phyloP scores from a whole-genome alignment of 1,140 invertebrate genomes.

The Reticulitermes speratus region DNA sequence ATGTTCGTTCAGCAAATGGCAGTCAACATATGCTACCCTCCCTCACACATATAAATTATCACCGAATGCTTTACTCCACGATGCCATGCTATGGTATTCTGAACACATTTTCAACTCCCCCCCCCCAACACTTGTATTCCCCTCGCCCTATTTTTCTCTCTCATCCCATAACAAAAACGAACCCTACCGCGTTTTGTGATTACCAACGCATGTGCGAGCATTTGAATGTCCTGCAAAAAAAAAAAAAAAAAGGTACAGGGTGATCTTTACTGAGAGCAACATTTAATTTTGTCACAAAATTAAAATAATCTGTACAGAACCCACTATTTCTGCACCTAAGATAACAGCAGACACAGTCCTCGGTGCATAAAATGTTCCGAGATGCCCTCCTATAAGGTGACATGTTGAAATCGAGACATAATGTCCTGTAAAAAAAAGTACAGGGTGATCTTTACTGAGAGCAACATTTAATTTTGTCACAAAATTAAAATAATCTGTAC shows the following conservation, averaged over 20 bases:
- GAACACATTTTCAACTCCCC: background rate
- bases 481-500: too few species aligned
- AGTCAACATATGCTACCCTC: background rate
- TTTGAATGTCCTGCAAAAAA: background rate
- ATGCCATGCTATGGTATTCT: background rate
- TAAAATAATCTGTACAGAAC: too few species aligned
- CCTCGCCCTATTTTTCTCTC: background rate
- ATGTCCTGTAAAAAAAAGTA: background rate
- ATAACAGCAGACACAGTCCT: too few species aligned
- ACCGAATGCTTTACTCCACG: background rate
- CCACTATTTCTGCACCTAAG: too few species aligned
- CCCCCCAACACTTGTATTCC: background rate
- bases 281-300: too few species aligned
- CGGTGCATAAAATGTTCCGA: too few species aligned
- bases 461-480: too few species aligned
- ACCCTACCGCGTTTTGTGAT: background rate
- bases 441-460: too few species aligned
- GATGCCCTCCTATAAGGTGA: too few species aligned
- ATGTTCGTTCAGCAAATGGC: background rate
- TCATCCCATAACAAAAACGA: background rate
- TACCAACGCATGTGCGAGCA: background rate
- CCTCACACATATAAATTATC: conserved; percentile 13
- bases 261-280: too few species aligned
- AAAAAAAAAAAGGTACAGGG: background rate
- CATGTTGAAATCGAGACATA: background rate